Evolutionary conservation across 2,113 vertebrate species (phyloP), one percentile per base, ranked within the genome.

Genomic region (Terrapene triunguis): DNA sequence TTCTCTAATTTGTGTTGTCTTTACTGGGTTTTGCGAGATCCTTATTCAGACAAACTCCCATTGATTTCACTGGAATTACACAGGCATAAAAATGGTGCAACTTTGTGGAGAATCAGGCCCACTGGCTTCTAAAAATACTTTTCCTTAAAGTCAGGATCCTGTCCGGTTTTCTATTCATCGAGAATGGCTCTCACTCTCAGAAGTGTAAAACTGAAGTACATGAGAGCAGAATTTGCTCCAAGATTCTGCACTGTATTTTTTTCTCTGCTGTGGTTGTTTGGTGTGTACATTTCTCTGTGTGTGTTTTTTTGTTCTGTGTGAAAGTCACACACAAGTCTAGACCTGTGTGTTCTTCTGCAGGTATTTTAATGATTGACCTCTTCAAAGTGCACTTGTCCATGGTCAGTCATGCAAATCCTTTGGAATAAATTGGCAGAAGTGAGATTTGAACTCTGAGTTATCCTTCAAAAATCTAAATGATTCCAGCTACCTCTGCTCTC

Each of bases 351-450:
- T 84, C 51, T 6, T 38, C 6, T 0, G 1, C 5, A 27, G 51
- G 51, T 13, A 69, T 69, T 69, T 69, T 48, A 29, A 17, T 0
- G 0, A 44, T 47, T 17, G 65, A 2, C 10, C 22, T 32, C 6
- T 76, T 48, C 74, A 6, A 16, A 1, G 72, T 3, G 32, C 27
- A 11, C 62, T 14, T 2, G 38, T 42, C n/a, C 22, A 4, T 3
- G 4, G 32, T 16, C 0, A 14, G 5, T 35, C 79, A 13, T 53
- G 53, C 62, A 47, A 51, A 10, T 6, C 54, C 90, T 72, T 74
- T 5, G 0, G 2, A 5, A 21, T 24, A 3, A 74, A 12, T n/a
- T 0, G 32, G 22, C n/a, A n/a, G n/a, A n/a, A n/a, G n/a, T n/a
- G n/a, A n/a, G 86, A 25, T 35, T 82, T 55, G 42, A 29, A 2